These are phyloP conservation scores for Trypoxylon attenuatum DNA, from an alignment of 2,888 invertebrate genomes.

Conservation along the genomic window DNA sequence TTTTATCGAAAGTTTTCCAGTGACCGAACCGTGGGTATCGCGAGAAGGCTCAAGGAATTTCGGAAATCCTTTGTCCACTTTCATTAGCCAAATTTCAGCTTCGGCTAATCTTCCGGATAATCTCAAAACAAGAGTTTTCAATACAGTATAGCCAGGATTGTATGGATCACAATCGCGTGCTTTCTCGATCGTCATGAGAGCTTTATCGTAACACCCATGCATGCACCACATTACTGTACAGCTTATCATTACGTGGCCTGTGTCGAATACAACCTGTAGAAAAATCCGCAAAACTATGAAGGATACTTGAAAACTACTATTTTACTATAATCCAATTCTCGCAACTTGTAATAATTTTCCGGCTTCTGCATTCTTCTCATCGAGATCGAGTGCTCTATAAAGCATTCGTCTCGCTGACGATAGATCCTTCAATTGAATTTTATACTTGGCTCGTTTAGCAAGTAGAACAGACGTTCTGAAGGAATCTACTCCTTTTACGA, in stretches of 20 bases:
- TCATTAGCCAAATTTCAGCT: conserved; percentile 48
- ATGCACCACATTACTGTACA: conserved; percentile 52
- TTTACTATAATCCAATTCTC: too few species aligned
- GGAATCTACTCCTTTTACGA: conserved; percentile 26
- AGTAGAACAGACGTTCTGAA: conserved; percentile 40
- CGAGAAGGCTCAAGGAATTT: conserved; percentile 43
- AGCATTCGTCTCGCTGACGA: conserved; percentile 48
- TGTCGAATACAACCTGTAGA: conserved; percentile 42
- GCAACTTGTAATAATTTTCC: conserved; percentile 48
- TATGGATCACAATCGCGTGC: conserved; percentile 55
- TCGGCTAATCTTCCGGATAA: conserved; percentile 51
- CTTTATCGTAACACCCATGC: conserved; percentile 56
- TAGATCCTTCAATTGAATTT: conserved; percentile 48
- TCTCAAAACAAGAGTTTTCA: conserved; percentile 51
- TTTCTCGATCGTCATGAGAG: conserved; percentile 48
- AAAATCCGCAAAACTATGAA: neutral
- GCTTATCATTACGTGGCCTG: conserved; percentile 42
- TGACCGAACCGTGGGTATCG: conserved; percentile 38
- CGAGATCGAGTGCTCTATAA: conserved; percentile 44
- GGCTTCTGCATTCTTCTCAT: conserved; percentile 37
- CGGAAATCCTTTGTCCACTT: conserved; percentile 44
- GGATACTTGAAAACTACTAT: too few species aligned
- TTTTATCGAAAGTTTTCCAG: conserved; percentile 44
- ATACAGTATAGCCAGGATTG: conserved; percentile 54
- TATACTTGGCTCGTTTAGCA: conserved; percentile 49